Conservation (phyloP, 2,797 vertebrate species). For the Gallirallus australis region DNA sequence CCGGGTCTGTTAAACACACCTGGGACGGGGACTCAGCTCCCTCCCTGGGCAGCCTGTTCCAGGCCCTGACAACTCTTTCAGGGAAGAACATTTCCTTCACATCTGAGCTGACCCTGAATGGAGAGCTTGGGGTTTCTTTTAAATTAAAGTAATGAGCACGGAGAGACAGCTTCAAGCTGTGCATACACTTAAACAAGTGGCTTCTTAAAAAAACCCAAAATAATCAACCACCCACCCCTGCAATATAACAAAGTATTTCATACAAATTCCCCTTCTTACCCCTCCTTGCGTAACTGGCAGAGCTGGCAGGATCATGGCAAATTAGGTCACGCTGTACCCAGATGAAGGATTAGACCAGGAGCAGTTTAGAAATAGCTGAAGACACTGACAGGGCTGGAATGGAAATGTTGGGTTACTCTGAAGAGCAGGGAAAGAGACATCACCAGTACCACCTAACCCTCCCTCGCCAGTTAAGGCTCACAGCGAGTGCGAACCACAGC, state of each 20-base stretch:
- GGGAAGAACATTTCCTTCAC: too few relatives aligned
- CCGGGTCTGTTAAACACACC: too few relatives aligned
- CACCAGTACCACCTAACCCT: accelerated
- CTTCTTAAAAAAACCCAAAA: not conserved
- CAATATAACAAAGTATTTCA: not conserved
- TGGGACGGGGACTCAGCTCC: too few relatives aligned
- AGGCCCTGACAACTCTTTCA: too few relatives aligned
- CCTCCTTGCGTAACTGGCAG: not conserved
- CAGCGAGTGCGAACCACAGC: not conserved
- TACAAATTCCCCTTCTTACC: not conserved
- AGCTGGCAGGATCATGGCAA: conserved; percentile 5
- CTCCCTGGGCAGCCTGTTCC: too few relatives aligned
- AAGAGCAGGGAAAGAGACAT: not conserved
- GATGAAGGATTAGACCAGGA: conserved; percentile 31
- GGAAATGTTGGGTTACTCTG: not conserved
- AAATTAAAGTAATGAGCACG: not conserved
- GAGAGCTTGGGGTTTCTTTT: accelerated
- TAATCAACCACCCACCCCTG: not conserved
- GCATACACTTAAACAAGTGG: not conserved
- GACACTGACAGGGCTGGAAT: not conserved
- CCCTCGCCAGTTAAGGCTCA: not conserved
- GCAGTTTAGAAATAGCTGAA: conserved; percentile 8
- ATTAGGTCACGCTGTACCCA: conserved; percentile 54
- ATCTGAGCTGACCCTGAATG: not conserved
- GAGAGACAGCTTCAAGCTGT: not conserved